Evolutionary conservation across 2,888 invertebrate genomes (phyloP), one percentile per base, ranked within the genome.

Genomic region (Rhagonycha lutea): DNA sequence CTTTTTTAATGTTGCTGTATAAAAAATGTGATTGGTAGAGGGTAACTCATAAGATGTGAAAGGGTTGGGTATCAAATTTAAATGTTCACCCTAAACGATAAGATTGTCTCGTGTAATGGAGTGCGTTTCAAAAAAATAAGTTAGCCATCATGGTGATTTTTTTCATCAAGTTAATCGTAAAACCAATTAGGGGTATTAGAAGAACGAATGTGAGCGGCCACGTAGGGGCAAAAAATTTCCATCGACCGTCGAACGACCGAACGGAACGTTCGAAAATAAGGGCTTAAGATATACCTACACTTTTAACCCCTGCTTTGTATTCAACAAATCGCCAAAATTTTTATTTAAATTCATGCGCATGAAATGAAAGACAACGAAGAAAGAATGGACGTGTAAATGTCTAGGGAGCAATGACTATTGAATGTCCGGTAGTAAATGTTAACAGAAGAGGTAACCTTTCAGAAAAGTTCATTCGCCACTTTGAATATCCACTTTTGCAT

Each of bases 371-470:
- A 77, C 77, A 74, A 72, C 70, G 60, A 18, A 70, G 69, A 65
- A 74, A 74, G 68, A 77, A 72, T 69, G 72, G 77, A 61, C 69
- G 63, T 67, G 73, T 67, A 77, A 78, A 73, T 74, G 81, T 78
- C 81, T 72, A 28, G 81, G 81, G 81, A 81, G 77, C 79, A 79
- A 79, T 81, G 80, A 77, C 77, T 74, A 77, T 68, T 73, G 69
- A 74, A 70, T 79, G 79, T 80, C 80, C 80, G 79, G 79, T 72
- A 75, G 78, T 75, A 80, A 80, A 80, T 80, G 80, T 77, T 80
- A 80, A 75, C 77, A 73, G 69, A 79, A 80, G 73, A 72, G 75
- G 76, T 79, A 80, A 79, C 80, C 80, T 81, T 81, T 80, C 69
- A 72, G 70, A 72, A 78, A 81, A 81, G 81, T 81, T 81, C 81